Base-by-base conservation (phyloP, 2,113 vertebrate genomes). In the Chaenocephalus aceratus region DNA sequence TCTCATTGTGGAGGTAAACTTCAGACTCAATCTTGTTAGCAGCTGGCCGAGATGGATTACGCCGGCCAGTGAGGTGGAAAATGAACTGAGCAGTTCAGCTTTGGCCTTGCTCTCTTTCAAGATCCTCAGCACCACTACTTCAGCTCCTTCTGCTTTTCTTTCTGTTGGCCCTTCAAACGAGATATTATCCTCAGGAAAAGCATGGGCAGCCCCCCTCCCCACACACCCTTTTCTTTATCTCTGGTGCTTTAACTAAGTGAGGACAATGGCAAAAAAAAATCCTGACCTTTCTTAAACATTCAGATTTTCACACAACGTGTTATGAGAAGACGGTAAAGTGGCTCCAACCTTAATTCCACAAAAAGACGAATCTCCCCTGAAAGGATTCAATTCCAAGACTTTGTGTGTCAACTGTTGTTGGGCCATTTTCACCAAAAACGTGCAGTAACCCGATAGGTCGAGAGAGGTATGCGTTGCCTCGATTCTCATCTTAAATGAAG, bases 21-120 rank as follows among this genome's bases (percentile, higher is more conserved):
- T 99, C 97, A 99, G 97, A 98, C 97, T 96, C 98, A 99, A 98
- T 99, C 98, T 99, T 99, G 98, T 99, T 99, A 99, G 98, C 98
- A 99, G 98, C 98, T 99, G 98, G 98, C 96, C 95, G 94, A 96
- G 96, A 95, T 98, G 97, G 98, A 98, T 99, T 98, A 99, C 96
- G 95, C 95, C 93, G 91, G 94, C 96, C 97, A 97, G 96, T 99
- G 97, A 98, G 96, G 96, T 97, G 98, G 98, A 99, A 99, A 99
- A 98, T 99, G 96, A 99, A 98, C 97, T 97, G 97, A 98, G 97
- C 97, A 98, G 97, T 96, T 97, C 96, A 96, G 96, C 97, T 97
- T 98, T 97, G 97, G 97, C 96, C 97, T 97, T 97, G 96, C 96
- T 97, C 94, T 95, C 97, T 98, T 97, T 98, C 92, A 94, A 94